phyloP scores from a whole-genome alignment of 2,113 vertebrate species.

The Saccopteryx bilineata region DNA sequence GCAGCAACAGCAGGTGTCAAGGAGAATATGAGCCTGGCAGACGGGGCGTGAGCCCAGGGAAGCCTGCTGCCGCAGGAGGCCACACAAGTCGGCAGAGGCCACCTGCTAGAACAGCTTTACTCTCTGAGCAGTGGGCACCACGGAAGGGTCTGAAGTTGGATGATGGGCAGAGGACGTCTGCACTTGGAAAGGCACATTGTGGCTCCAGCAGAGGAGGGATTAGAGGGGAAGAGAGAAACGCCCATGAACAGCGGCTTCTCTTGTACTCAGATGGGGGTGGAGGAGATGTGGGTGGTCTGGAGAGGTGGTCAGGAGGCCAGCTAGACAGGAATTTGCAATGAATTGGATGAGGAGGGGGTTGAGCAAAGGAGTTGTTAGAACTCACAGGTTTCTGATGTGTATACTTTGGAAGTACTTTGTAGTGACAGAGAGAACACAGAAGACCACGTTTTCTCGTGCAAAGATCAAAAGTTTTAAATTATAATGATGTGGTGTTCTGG shows the following conservation, averaged over 20 bases:
- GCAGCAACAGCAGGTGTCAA: neutral
- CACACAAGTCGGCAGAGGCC: neutral
- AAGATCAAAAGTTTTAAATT: neutral
- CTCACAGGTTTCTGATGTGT: neutral
- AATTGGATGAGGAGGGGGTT: no score
- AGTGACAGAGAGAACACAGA: neutral
- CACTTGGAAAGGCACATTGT: neutral
- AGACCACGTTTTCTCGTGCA: neutral
- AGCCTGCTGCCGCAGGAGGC: neutral
- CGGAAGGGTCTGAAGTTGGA: neutral
- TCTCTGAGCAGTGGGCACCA: neutral
- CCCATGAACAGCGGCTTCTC: neutral
- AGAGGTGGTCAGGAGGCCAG: neutral
- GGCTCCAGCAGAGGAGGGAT: neutral
- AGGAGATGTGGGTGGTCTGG: neutral
- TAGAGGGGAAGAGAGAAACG: neutral
- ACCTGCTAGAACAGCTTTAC: neutral
- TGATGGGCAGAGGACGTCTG: neutral
- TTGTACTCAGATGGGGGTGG: neutral
- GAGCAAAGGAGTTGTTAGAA: neutral
- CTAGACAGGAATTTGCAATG: neutral
- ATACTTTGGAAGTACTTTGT: neutral
- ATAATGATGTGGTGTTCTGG: neutral
- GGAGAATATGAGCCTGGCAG: neutral
- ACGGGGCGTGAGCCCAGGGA: neutral